Evolutionary conservation across 2,888 invertebrate genomes (phyloP).

Genomic region (Philhelius pedissequus): DNA sequence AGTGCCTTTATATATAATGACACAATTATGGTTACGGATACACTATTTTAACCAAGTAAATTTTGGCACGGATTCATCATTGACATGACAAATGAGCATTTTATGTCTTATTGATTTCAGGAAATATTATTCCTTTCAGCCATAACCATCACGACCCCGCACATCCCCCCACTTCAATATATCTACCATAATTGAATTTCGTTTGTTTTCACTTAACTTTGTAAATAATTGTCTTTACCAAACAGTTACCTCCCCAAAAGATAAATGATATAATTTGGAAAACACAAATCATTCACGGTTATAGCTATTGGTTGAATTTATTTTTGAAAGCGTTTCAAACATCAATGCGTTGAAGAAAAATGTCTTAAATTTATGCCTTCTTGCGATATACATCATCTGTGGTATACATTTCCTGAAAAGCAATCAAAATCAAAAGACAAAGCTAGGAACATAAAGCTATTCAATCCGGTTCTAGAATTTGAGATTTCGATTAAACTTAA

Average conservation of each 20-base stretch:
- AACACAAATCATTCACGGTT: neutral
- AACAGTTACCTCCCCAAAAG: neutral
- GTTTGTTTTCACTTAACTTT: slow-evolving; percentile 6
- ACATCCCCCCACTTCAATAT: neutral
- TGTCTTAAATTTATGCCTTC: neutral
- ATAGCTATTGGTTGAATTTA: neutral
- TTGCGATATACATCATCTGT: neutral
- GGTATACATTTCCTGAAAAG: neutral
- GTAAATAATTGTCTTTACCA: neutral
- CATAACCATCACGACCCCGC: neutral
- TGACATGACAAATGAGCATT: slow-evolving; percentile 8
- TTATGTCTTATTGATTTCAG: neutral
- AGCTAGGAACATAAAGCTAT: neutral
- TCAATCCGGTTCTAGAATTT: too few relatives aligned
- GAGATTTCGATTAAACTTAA: too few relatives aligned
- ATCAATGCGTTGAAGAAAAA: neutral
- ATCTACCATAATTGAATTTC: neutral
- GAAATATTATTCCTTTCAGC: neutral
- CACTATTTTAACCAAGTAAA: neutral
- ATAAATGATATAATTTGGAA: neutral
- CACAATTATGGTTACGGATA: too few relatives aligned
- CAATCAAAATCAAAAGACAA: neutral
- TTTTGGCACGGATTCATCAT: neutral
- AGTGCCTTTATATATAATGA: too few relatives aligned
- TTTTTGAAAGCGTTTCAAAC: neutral